Conservation (phyloP, 2,888 invertebrate species). For the Spodoptera picta region DNA sequence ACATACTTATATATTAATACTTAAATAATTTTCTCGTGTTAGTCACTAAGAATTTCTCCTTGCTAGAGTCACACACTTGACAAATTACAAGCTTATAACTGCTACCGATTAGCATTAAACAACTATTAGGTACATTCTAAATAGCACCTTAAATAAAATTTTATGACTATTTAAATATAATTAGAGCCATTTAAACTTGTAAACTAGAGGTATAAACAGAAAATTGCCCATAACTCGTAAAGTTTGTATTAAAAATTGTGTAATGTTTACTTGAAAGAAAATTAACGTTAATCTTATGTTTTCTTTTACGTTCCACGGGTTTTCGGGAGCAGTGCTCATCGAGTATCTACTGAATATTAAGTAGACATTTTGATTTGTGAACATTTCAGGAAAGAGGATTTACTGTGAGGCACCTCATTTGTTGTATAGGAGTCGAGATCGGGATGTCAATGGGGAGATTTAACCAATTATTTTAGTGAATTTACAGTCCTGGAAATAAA, state of each 20-base stretch:
- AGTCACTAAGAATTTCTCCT: not conserved
- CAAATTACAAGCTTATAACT: conserved; percentile 23
- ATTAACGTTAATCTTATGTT: not conserved
- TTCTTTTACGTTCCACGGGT: not conserved
- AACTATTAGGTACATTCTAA: conserved; percentile 20
- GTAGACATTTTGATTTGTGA: conserved; percentile 31
- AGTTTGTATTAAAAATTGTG: conserved; percentile 1
- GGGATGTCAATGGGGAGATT: not conserved
- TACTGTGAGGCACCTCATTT: conserved; percentile 24
- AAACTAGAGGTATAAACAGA: conserved; percentile 13
- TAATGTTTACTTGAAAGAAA: not conserved
- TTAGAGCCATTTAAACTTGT: conserved; percentile 14
- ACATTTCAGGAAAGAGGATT: conserved; percentile 25
- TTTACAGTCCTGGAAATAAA: not conserved
- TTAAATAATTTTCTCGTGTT: conserved; percentile 2
- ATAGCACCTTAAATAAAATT: conserved; percentile 14
- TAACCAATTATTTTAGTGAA: conserved; percentile 2
- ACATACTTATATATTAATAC: too few species aligned
- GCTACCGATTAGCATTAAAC: conserved; percentile 19
- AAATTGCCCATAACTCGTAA: conserved; percentile 5
- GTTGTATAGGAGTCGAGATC: conserved; percentile 1
- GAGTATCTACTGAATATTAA: conserved; percentile 17
- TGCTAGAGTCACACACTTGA: not conserved
- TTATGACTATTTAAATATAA: conserved; percentile 23
- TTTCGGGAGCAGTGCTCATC: not conserved